phyloP scores from a whole-genome alignment of 2,797 vertebrate genomes.

The Enteromius fasciolatus region DNA sequence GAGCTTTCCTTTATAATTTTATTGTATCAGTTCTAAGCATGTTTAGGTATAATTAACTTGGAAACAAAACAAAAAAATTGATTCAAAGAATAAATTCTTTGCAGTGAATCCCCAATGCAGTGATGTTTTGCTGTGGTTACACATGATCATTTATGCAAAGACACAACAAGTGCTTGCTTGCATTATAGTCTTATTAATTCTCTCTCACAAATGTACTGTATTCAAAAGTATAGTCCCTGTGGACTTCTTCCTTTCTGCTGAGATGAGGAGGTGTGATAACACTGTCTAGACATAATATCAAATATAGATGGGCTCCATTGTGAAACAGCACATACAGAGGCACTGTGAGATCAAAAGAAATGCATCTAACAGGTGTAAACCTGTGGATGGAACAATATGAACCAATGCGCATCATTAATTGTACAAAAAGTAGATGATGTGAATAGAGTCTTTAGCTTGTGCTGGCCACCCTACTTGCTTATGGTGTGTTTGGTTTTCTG shows the following conservation, averaged over 20 bases:
- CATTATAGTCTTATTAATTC: constrained; percentile 5
- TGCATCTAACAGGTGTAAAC: constrained; percentile 54
- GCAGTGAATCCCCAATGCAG: not conserved
- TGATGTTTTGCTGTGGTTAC: not conserved
- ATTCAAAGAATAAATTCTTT: not conserved
- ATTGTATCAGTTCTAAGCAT: not conserved
- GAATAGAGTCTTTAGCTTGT: constrained; percentile 23
- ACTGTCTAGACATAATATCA: constrained; percentile 54
- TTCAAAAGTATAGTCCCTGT: not conserved
- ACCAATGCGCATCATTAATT: constrained; percentile 36
- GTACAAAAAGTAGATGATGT: constrained; percentile 10
- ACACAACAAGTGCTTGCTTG: constrained; percentile 2
- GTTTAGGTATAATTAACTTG: not conserved
- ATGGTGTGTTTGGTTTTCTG: not conserved
- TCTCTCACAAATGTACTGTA: constrained; percentile 18
- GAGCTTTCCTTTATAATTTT: not conserved
- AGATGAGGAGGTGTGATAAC: constrained; percentile 50
- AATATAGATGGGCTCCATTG: constrained; percentile 48
- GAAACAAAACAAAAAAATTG: not conserved
- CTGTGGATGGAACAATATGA: not conserved
- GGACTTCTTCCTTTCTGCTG: constrained; percentile 40
- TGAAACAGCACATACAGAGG: constrained; percentile 35
- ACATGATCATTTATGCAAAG: not conserved
- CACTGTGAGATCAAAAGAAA: constrained; percentile 53
- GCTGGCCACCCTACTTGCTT: constrained; percentile 24